Evolutionary conservation across 2,797 vertebrate genomes (phyloP).

Genomic region (Myoxocephalus aenaeus): DNA sequence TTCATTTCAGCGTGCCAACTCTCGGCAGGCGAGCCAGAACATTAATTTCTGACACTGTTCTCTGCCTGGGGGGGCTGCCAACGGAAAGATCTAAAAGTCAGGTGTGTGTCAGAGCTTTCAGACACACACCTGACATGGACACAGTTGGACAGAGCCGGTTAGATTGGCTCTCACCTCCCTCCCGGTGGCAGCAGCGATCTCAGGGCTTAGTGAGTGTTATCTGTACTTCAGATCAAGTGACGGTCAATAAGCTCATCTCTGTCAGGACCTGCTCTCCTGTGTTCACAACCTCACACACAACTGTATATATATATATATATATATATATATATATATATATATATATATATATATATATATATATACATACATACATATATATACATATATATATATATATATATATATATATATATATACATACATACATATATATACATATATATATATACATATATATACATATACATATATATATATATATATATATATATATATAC

Average conservation of each 20-base stretch:
- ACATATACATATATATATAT: too few relatives aligned
- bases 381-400: too few relatives aligned
- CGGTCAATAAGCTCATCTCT: constrained; percentile 52
- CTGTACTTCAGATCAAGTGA: constrained; percentile 61
- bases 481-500: constrained; percentile 20
- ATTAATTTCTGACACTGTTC: constrained; percentile 24
- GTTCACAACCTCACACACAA: neutral
- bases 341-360: neutral
- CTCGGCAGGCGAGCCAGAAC: neutral
- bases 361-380: too few relatives aligned
- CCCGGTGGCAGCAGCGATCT: constrained; percentile 28
- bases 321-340: too few relatives aligned
- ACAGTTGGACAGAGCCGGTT: neutral
- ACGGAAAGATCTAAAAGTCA: constrained; percentile 8
- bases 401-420: too few relatives aligned
- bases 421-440: too few relatives aligned
- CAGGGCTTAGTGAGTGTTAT: constrained; percentile 38
- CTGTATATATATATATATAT: too few relatives aligned
- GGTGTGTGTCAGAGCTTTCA: constrained; percentile 3
- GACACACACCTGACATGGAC: constrained; percentile 31
- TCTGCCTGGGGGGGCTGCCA: constrained; percentile 12
- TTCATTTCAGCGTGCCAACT: constrained; percentile 18
- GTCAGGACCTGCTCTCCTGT: neutral
- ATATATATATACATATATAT: too few relatives aligned
- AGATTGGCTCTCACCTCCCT: constrained; percentile 48